phyloP scores from a whole-genome alignment of 2,797 vertebrate species.

The Odontamblyopus rebecca region DNA sequence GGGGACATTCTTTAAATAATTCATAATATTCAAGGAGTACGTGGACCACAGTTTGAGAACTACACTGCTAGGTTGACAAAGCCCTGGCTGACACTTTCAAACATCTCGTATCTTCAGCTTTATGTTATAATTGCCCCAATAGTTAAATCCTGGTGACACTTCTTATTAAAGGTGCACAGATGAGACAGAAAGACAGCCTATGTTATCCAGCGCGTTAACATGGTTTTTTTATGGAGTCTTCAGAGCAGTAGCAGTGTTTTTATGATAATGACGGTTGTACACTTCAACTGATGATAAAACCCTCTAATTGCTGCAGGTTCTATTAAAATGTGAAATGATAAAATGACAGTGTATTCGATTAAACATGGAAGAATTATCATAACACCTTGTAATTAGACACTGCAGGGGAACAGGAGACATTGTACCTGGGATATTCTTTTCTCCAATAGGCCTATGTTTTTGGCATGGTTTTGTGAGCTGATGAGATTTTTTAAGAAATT shows the following conservation, averaged over 20 bases:
- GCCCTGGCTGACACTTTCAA: background rate
- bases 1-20: no score
- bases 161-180: constrained; percentile 22
- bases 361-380: constrained; percentile 3
- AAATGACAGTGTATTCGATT: constrained; percentile 1
- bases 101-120: constrained; percentile 3
- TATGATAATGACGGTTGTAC: background rate
- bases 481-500: background rate
- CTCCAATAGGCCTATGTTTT: background rate
- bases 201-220: background rate
- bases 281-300: background rate
- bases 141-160: background rate
- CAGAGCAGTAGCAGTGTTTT: background rate
- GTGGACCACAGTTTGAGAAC: no score
- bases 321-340: background rate
- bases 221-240: background rate
- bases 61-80: no score
- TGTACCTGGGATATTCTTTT: background rate
- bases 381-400: constrained; percentile 5
- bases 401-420: background rate
- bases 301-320: constrained; percentile 3
- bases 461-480: background rate
- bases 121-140: constrained; percentile 19
- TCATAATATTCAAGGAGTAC: no score
- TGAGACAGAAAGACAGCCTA: background rate